Evolutionary conservation across 1,140 invertebrate species (phyloP).

Genomic region (Theocolax elegans): DNA sequence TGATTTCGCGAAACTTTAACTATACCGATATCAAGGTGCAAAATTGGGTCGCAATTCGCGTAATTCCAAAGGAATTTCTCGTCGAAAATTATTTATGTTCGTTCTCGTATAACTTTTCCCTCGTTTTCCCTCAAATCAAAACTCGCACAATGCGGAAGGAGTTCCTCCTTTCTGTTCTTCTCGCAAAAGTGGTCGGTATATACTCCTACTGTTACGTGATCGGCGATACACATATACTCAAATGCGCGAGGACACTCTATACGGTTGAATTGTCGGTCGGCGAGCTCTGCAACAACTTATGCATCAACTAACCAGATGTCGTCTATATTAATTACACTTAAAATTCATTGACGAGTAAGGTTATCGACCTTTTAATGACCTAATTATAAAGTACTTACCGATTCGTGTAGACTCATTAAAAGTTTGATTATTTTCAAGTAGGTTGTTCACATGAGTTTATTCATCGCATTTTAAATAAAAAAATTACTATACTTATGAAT

Average conservation of each 20-base stretch:
- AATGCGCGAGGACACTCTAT: background rate
- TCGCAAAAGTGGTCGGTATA: slow-evolving; percentile 2
- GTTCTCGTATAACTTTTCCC: background rate
- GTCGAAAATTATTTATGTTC: background rate
- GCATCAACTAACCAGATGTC: slow-evolving; percentile 20
- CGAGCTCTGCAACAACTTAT: background rate
- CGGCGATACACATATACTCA: background rate
- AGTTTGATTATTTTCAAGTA: slow-evolving; percentile 19
- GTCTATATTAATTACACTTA: background rate
- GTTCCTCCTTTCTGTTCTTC: slow-evolving; percentile 19
- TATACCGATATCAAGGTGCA: background rate
- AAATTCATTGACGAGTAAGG: slow-evolving; percentile 9
- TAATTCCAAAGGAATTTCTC: background rate
- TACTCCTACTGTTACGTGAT: slow-evolving; percentile 19
- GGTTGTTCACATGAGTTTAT: too few species aligned
- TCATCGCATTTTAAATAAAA: too few species aligned
- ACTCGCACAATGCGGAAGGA: background rate
- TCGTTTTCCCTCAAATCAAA: background rate
- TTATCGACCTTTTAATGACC: slow-evolving; percentile 21
- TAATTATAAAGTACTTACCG: slow-evolving; percentile 19
- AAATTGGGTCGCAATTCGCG: slow-evolving; percentile 8
- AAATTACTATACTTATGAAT: too few species aligned
- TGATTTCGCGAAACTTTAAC: too few species aligned
- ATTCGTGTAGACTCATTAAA: background rate
- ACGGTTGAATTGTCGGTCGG: background rate